A percentile compares a stretch with the other conserved stretches of the same genome.
Evolutionary conservation across 2,797 vertebrate species (phyloP).

Genomic region (Hozukius guyotensis): DNA sequence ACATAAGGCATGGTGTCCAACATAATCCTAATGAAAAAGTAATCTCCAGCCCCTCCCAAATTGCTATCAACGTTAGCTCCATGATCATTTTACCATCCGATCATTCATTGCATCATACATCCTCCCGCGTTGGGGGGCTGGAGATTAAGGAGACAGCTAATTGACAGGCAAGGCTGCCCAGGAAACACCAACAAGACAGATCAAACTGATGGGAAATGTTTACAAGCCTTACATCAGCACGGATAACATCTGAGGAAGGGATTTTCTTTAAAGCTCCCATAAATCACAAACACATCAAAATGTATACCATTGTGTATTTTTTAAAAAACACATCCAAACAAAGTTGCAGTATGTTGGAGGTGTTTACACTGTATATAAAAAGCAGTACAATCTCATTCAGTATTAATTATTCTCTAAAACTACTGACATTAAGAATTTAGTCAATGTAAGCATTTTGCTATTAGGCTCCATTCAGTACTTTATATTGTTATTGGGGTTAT

Average conservation of each 20-base stretch:
- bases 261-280: constrained; percentile 69
- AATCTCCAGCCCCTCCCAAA: constrained; percentile 30
- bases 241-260: constrained; percentile 64
- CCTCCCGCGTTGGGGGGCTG: constrained; percentile 49
- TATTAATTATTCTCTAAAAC: neutral
- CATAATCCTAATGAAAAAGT: constrained; percentile 37
- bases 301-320: constrained; percentile 47
- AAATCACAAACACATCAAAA: constrained; percentile 66
- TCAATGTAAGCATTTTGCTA: neutral
- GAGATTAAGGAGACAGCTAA: constrained; percentile 83
- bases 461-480: neutral
- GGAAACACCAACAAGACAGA: constrained; percentile 70
- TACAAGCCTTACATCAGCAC: constrained; percentile 76
- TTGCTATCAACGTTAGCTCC: constrained; percentile 42
- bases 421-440: neutral
- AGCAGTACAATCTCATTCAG: neutral
- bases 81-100: constrained; percentile 71
- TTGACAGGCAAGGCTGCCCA: constrained; percentile 77
- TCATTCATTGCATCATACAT: constrained; percentile 79
- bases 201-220: constrained; percentile 77
- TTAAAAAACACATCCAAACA: constrained; percentile 31
- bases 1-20: constrained; percentile 24
- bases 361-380: constrained; percentile 7
- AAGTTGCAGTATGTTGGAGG: constrained; percentile 8
- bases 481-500: neutral